phyloP scores from a whole-genome alignment of 2,888 invertebrate species.

The Macropis europaea region DNA sequence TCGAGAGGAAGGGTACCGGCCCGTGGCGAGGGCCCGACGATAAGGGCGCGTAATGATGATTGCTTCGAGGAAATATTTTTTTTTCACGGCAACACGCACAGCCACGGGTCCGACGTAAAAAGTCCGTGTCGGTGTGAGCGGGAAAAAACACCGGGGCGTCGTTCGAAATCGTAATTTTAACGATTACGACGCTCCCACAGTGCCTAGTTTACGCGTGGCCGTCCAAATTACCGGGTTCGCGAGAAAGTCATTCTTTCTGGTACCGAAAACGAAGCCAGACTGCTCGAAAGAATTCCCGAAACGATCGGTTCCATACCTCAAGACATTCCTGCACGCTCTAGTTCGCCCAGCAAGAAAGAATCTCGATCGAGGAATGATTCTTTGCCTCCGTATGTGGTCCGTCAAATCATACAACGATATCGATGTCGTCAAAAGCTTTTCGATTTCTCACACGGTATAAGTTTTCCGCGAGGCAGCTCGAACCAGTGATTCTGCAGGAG shows the following conservation, averaged over 20 bases:
- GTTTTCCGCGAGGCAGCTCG: slow-evolving; percentile 69
- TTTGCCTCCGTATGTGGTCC: too few species aligned
- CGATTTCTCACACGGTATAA: slow-evolving; percentile 40
- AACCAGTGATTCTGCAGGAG: slow-evolving; percentile 73
- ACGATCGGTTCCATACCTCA: background rate
- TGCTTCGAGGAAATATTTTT: slow-evolving; percentile 60
- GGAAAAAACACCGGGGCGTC: slow-evolving; percentile 5
- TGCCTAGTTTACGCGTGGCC: slow-evolving; percentile 65
- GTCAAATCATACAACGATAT: too few species aligned
- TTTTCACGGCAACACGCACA: slow-evolving; percentile 1
- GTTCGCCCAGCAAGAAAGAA: background rate
- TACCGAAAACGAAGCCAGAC: background rate
- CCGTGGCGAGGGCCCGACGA: slow-evolving; percentile 20
- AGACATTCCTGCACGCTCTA: too few species aligned
- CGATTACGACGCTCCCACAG: slow-evolving; percentile 59
- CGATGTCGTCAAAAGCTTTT: too few species aligned
- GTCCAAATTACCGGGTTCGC: slow-evolving; percentile 64
- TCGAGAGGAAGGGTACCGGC: background rate
- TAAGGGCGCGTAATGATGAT: slow-evolving; percentile 64
- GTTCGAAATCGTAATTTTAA: slow-evolving; percentile 57
- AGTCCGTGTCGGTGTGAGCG: background rate
- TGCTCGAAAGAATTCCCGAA: slow-evolving; percentile 9
- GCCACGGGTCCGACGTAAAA: slow-evolving; percentile 4
- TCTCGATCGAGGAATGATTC: background rate
- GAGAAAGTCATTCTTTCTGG: slow-evolving; percentile 32